These are phyloP conservation scores for Orchesellides sinensis DNA, from an alignment of 2,888 invertebrate genomes.

Conservation along the genomic window DNA sequence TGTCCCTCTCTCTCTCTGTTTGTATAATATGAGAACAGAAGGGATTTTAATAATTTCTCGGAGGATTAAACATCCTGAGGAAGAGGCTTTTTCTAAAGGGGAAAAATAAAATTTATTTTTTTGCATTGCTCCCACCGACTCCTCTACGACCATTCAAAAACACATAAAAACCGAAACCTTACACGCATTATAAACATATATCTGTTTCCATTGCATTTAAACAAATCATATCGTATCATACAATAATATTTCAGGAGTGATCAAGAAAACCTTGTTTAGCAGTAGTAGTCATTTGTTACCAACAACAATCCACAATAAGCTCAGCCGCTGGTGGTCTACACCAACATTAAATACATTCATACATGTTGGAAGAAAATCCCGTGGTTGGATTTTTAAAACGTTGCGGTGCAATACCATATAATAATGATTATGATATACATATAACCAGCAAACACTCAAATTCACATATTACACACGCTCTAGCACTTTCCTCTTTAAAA, in stretches of 20 bases:
- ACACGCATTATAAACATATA: too few relatives aligned
- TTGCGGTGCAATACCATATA: not conserved
- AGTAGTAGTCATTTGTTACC: conserved; percentile 35
- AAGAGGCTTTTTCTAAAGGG: conserved; percentile 45
- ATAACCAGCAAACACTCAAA: conserved; percentile 23
- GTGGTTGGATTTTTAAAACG: not conserved
- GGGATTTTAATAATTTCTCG: conserved; percentile 74
- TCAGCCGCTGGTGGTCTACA: conserved; percentile 72
- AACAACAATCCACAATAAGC: conserved; percentile 42
- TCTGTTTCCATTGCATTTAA: too few relatives aligned
- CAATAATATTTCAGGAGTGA: conserved; percentile 38
- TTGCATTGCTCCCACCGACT: not conserved
- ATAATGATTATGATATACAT: not conserved
- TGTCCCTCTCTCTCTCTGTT: conserved; percentile 13
- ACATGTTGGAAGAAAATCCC: not conserved
- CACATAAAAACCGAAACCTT: too few relatives aligned
- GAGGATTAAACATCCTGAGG: conserved; percentile 72
- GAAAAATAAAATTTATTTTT: too few relatives aligned
- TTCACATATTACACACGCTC: conserved; percentile 31
- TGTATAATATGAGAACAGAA: conserved; percentile 52
- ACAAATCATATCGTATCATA: too few relatives aligned
- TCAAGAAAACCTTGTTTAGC: conserved; percentile 20
- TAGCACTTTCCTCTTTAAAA: too few relatives aligned
- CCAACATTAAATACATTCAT: conserved; percentile 31
- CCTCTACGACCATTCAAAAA: not conserved